Evolutionary conservation across 2,797 vertebrate genomes (phyloP), one percentile per base, ranked within the genome.

Genomic region (Malacoctenus gilli): DNA sequence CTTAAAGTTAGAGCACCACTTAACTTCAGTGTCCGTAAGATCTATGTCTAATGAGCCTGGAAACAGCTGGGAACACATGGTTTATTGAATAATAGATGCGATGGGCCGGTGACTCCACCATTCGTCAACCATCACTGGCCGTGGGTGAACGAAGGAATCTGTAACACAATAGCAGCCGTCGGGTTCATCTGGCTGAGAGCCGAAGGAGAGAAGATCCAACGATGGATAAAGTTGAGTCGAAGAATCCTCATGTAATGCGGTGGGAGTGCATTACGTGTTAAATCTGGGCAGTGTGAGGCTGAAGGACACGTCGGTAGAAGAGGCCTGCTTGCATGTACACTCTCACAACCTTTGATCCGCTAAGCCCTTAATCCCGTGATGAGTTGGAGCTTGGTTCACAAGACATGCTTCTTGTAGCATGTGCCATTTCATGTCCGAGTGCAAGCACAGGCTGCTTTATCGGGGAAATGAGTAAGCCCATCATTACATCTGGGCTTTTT

Each of bases 51-150:
- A 80, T 74, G 69, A 82, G 75, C 31, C 20, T 37, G 14, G 40
- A 76, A 80, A 76, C 68, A 83, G 63, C 59, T 82, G 72, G 57
- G 32, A 52, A 75, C 64, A 62, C 72, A 71, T 53, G 41, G 2
- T 68, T 77, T 62, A 65, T 34, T 86, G 34, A 83, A 84, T 85
- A 75, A 87, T 80, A 77, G 49, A 85, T 83, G 77, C 9, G 32
- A 57, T 58, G 68, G 62, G 64, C 66, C 10, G 5, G 41, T 70
- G 43, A 53, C 40, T 72, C 57, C 25, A 31, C 10, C 21, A 15
- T 19, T 12, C 36, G 38, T 47, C 38, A 30, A 44, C 42, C 57
- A 56, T 79, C 47, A 28, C 51, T 51, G 57, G 56, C 65, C 55
- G 51, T 15, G 44, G 36, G 34, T 67, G 57, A n/a, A n/a, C n/a